Base-by-base conservation (phyloP, 2,797 vertebrate species). In the Poeciliopsis gracilis region DNA sequence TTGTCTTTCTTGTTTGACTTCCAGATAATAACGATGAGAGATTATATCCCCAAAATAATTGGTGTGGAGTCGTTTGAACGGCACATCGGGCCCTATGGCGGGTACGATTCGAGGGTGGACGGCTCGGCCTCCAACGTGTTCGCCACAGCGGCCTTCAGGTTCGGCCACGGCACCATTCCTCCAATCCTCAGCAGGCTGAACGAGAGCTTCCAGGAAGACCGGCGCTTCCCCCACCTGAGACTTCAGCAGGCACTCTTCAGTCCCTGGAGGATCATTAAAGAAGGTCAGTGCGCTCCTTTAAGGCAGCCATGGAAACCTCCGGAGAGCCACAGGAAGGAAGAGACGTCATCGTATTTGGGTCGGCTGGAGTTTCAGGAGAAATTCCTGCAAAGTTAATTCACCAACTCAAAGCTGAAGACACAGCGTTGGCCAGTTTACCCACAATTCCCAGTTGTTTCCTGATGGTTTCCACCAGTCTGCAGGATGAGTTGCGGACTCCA, bases 61-160 rank as follows among this genome's bases (percentile, higher is more conserved):
- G 97, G 98, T 55, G 83, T 81, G 0, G 90, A 94, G 78, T 95
- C 96, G 76, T 97, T 96, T 82, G 81, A 95, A 61, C 86, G 88
- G 75, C 93, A 96, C 30, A 87, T 98, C 33, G 97, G 97, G 28
- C 83, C 83, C 69, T 98, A 99, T 55, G 5, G 69, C 79, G 97
- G 97, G 78, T 98, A 99, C 1, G 83, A 98, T 88, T 89, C 95
- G 33, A 83, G 90, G 0, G 15, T 93, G 57, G 94, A 99, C 88
- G 97, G 98, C 16, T 96, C 97, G 0, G 93, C 96, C 69, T 96
- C 98, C 79, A 99, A 99, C 0, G 86, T 99, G 77, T 99, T 99
- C 86, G 92, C 97, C 81, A 99, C 97, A 0, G 98, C 98, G 0
- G 98, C 98, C 4, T 99, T 99, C 94, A 97, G 98, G 79, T 99